Evolutionary conservation across 2,797 vertebrate genomes (phyloP).

Genomic region (Enteromius paludinosus): DNA sequence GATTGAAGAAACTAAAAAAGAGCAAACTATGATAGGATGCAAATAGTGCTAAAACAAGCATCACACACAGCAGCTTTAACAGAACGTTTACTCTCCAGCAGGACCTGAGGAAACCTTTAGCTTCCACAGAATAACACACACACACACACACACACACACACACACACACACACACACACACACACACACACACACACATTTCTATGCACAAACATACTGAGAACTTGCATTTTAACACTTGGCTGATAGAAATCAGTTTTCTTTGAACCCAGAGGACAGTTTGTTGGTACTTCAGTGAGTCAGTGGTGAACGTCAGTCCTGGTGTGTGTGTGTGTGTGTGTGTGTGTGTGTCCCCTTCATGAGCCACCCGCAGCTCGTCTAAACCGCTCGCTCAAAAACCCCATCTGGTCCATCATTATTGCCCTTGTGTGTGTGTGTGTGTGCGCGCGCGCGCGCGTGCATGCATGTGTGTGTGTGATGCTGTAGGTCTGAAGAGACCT

Average conservation of each 20-base stretch:
- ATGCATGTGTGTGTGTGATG: slow-evolving; percentile 10
- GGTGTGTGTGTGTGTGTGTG: slow-evolving; percentile 27
- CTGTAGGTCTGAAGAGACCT: slow-evolving; percentile 11
- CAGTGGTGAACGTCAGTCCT: not conserved
- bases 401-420: slow-evolving; percentile 85
- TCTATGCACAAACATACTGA: not conserved
- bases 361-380: slow-evolving; percentile 76
- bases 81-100: not conserved
- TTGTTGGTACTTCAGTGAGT: slow-evolving; percentile 15
- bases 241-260: slow-evolving; percentile 28
- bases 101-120: not conserved
- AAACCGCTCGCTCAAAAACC: slow-evolving; percentile 80
- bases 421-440: slow-evolving; percentile 42
- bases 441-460: not conserved
- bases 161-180: slow-evolving; percentile 1
- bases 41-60: not conserved
- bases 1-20: not conserved
- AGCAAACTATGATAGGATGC: not conserved
- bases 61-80: slow-evolving; percentile 33
- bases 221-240: slow-evolving; percentile 11
- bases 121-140: not conserved
- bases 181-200: not conserved
- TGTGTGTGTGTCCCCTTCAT: slow-evolving; percentile 61
- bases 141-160: slow-evolving; percentile 1
- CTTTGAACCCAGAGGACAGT: slow-evolving; percentile 30